These are phyloP conservation scores for Poecilus cupreus DNA, from an alignment of 2,888 invertebrate genomes.

Conservation along the genomic window DNA sequence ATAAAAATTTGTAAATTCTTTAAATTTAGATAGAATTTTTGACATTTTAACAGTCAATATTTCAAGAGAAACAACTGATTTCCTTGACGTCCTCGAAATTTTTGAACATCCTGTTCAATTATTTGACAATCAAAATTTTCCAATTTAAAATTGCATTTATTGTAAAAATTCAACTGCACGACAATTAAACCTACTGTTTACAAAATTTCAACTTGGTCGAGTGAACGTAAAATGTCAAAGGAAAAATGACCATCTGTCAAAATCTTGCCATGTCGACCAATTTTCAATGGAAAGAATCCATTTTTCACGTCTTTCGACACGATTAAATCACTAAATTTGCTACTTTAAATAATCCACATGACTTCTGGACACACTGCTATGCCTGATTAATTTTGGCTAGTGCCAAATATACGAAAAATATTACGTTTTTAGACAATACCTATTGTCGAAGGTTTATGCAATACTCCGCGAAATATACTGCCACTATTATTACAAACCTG, in stretches of 20 bases:
- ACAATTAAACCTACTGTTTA: conserved; percentile 18
- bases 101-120: conserved; percentile 16
- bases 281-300: conserved; percentile 61
- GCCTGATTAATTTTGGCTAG: conserved; percentile 28
- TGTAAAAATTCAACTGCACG: not conserved
- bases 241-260: conserved; percentile 71
- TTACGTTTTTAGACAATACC: conserved; percentile 64
- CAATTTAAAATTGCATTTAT: too few relatives aligned
- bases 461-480: conserved; percentile 64
- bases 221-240: conserved; percentile 67
- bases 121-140: not conserved
- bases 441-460: conserved; percentile 68
- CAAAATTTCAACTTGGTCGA: not conserved
- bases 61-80: conserved; percentile 26
- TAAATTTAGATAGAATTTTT: not conserved
- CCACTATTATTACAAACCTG: conserved; percentile 11
- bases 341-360: not conserved
- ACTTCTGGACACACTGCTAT: not conserved
- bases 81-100: conserved; percentile 3
- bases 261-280: conserved; percentile 65
- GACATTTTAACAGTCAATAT: conserved; percentile 1
- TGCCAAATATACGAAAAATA: conserved; percentile 62
- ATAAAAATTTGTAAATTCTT: not conserved
- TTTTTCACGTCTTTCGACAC: conserved; percentile 55
- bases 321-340: not conserved